Evolutionary conservation across 2,888 invertebrate species (phyloP), one percentile per base, ranked within the genome.

Genomic region (Cremastobaeus sp.): DNA sequence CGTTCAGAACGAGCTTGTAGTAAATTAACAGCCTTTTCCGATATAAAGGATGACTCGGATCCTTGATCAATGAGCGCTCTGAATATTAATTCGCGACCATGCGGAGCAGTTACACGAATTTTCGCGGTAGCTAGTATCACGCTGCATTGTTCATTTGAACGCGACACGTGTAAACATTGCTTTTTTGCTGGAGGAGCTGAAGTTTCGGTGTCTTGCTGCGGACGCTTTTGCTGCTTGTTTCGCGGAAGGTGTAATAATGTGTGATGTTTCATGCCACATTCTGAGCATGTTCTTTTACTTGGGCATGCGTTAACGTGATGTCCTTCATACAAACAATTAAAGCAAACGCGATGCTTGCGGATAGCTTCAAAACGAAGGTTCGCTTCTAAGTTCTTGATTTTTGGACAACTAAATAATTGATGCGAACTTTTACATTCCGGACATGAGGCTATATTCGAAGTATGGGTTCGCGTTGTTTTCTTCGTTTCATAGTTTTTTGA

Each of bases 41-140:
- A 25, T n/a, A 54, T 54, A 28, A 54, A 54, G 0, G 39, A 54
- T 2, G 54, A 37, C n/a, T 34, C 4, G 9, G 41, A 41, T 0
- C 41, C 41, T 18, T 41, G 41, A 20, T 20, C 41, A n/a, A 41
- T 41, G 2, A 41, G 20, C 8, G 20, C 18, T 18, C 41, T 6
- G n/a, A 41, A 18, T 1, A 41, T 20, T 1, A 11, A 9, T 18
- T 8, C 8, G 0, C 20, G 2, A 41, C 41, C 41, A 4, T 41
- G 6, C 4, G 4, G 9, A 6, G 30, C 34, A 0, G 9, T 6
- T 2, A 41, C 17, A 2, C 32, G 41, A 20, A 57, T 14, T 43
- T 32, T 57, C 4, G 55, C 55, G 8, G 55, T 57, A 2, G 43
- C 55, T 0, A 57, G 12, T 18, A n/a, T n/a, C n/a, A n/a, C n/a